Evolutionary conservation across 2,888 invertebrate species (phyloP).

Genomic region (Epsilonema sp.): DNA sequence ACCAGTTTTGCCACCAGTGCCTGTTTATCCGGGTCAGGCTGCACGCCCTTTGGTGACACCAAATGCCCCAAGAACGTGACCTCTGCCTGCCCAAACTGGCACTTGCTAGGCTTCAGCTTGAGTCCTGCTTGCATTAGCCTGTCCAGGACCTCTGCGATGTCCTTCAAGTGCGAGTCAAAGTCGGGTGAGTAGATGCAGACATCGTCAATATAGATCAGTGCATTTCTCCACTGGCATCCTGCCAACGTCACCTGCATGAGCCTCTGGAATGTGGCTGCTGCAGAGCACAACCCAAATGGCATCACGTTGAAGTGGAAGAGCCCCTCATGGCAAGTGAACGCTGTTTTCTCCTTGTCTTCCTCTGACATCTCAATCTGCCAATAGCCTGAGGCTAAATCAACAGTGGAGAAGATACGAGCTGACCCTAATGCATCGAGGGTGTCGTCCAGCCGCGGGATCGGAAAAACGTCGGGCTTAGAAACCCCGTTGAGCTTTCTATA

Average conservation of each 20-base stretch:
- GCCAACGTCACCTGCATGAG: conserved; percentile 13
- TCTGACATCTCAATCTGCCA: conserved; percentile 11
- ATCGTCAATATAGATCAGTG: conserved; percentile 16
- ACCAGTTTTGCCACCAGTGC: conserved; percentile 5
- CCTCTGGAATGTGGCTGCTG: conserved; percentile 14
- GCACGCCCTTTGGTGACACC: conserved; percentile 3
- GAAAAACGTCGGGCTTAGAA: too few relatives aligned
- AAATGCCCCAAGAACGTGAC: conserved; percentile 10
- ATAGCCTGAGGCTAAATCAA: conserved; percentile 11
- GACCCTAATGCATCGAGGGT: too few relatives aligned
- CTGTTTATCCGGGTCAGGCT: conserved; percentile 2
- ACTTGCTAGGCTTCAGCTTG: conserved; percentile 14
- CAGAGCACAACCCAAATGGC: conserved; percentile 16
- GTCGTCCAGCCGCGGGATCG: too few relatives aligned
- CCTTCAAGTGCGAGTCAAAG: conserved; percentile 11
- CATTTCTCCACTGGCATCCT: conserved; percentile 10
- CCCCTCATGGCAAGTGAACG: conserved; percentile 12
- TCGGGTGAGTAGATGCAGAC: conserved; percentile 12
- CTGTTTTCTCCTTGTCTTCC: conserved; percentile 12
- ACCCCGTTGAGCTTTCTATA: too few relatives aligned
- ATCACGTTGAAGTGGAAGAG: conserved; percentile 16
- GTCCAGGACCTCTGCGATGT: conserved; percentile 10
- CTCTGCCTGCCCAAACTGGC: conserved; percentile 10
- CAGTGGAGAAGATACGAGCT: conserved; percentile 9
- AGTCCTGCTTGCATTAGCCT: conserved; percentile 11